These are phyloP conservation scores for Diabrotica balteata DNA, from an alignment of 2,888 invertebrate species.

Conservation along the genomic window DNA sequence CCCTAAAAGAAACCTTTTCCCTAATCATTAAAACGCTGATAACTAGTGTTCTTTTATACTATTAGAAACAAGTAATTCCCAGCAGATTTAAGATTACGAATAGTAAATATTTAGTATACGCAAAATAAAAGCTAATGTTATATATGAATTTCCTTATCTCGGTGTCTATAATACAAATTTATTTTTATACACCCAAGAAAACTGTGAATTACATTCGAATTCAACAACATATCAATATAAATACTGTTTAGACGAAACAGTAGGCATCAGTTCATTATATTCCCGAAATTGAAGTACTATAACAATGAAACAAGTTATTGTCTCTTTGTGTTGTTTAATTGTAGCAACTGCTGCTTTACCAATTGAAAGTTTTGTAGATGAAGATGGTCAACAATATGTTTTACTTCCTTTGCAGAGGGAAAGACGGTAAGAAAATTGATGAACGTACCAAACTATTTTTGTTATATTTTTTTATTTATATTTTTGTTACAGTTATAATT, in stretches of 20 bases:
- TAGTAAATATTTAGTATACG: too few species aligned
- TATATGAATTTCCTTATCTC: too few species aligned
- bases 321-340: slow-evolving; percentile 18
- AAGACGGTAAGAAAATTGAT: slow-evolving; percentile 30
- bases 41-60: too few species aligned
- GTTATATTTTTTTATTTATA: too few species aligned
- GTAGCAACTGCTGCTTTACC: slow-evolving; percentile 32
- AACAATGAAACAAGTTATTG: slow-evolving; percentile 33
- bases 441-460: too few species aligned
- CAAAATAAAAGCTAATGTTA: too few species aligned
- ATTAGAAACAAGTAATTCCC: too few species aligned
- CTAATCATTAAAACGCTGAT: too few species aligned
- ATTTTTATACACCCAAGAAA: not conserved
- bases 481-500: too few species aligned
- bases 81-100: too few species aligned
- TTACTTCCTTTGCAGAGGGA: slow-evolving; percentile 31
- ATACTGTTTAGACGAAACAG: not conserved
- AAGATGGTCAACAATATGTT: slow-evolving; percentile 34
- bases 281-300: not conserved
- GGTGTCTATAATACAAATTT: too few species aligned
- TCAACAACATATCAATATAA: not conserved
- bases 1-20: too few species aligned
- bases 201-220: not conserved
- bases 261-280: not conserved
- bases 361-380: slow-evolving; percentile 35